phyloP scores from a whole-genome alignment of 2,888 invertebrate genomes.

The Cosmia trapezina region DNA sequence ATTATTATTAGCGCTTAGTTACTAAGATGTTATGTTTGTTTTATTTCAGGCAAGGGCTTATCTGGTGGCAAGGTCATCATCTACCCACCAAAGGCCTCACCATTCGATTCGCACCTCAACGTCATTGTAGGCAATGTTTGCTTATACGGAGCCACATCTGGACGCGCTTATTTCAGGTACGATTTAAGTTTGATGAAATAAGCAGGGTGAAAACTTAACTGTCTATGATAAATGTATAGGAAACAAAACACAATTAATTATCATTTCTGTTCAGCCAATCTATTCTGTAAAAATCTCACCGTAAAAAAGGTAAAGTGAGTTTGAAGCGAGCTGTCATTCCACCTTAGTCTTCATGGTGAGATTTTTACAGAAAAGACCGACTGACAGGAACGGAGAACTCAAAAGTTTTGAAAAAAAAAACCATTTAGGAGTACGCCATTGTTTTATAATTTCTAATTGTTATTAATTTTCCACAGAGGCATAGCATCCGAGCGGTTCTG shows the following conservation, averaged over 20 bases:
- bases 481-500: constrained; percentile 99
- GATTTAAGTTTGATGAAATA: neutral
- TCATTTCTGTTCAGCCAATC: too few relatives aligned
- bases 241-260: too few relatives aligned
- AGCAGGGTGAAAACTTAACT: neutral
- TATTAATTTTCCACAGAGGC: constrained; percentile 89
- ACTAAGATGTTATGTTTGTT: neutral
- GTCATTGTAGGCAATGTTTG: constrained; percentile 99
- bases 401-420: neutral
- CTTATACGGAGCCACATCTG: constrained; percentile 98
- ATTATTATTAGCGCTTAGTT: neutral
- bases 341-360: too few relatives aligned
- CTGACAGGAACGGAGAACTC: neutral
- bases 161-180: constrained; percentile 95
- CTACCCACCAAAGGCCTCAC: constrained; percentile 96
- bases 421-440: neutral
- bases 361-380: too few relatives aligned
- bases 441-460: neutral
- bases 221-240: too few relatives aligned
- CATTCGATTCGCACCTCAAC: constrained; percentile 97
- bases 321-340: too few relatives aligned
- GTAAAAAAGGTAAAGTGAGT: too few relatives aligned
- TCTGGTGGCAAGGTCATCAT: constrained; percentile 98
- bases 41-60: constrained; percentile 93
- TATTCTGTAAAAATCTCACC: too few relatives aligned